Conservation (phyloP, 2,797 vertebrate species). For the Urosaurus nigricauda region DNA sequence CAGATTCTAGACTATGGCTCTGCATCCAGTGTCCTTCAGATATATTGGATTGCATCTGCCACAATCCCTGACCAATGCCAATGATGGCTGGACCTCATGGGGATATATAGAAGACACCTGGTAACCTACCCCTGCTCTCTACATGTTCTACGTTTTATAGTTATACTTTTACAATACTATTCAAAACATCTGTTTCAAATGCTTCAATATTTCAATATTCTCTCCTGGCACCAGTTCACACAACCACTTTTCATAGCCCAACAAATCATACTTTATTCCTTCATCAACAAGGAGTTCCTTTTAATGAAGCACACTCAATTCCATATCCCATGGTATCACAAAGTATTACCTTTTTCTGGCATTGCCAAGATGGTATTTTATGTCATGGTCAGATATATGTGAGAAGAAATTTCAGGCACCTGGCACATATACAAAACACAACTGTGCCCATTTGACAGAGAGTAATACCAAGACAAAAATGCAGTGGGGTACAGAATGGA, state of each 20-base stretch:
- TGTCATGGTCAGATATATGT: not conserved
- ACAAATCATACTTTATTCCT: not conserved
- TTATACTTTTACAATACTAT: not conserved
- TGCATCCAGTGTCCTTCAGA: not conserved
- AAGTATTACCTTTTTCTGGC: not conserved
- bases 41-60: not conserved
- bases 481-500: not conserved
- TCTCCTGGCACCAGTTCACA: not conserved
- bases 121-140: not conserved
- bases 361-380: not conserved
- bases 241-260: not conserved
- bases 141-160: not conserved
- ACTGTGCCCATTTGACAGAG: not conserved
- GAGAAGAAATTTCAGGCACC: slow-evolving; percentile 1
- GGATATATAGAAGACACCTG: not conserved
- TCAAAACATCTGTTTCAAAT: not conserved
- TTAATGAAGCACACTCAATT: not conserved
- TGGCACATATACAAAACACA: not conserved
- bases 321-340: not conserved
- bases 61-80: not conserved
- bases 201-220: no score
- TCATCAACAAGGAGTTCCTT: not conserved
- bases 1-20: not conserved
- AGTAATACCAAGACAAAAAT: not conserved
- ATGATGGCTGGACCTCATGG: not conserved